Base-by-base conservation (phyloP, 2,113 vertebrate species). In the Xenopus laevis region DNA sequence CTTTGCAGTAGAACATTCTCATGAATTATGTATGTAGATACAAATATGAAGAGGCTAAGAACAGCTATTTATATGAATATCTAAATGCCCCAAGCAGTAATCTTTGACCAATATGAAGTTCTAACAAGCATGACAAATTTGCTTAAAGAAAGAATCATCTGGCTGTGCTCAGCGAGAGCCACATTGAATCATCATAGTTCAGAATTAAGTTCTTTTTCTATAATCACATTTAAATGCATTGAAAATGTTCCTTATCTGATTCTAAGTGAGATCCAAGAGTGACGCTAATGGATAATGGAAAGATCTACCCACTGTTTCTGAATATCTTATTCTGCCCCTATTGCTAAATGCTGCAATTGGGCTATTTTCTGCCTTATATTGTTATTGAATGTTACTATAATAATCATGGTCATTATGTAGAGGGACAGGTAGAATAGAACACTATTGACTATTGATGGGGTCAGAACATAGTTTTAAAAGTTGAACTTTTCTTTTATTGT, bases 261-360 rank as follows among this genome's bases (percentile, higher is more conserved):
- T 23, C n/a, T 23, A 33, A 27, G 40, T 10, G 27, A 3, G 44
- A 44, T 40, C 33, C 15, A 23, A n/a, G 18, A 45, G 52, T 73
- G 30, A 73, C 58, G 55, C 62, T 73, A 57, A 57, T 64, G 18
- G 47, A 73, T 73, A 73, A 73, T 73, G 71, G 71, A 53, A 40
- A 18, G 62, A 16, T 45, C 5, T 57, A 7, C 15, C 27, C 30
- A 65, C 65, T 58, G 27, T 21, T 30, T 64, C 6, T 10, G 33
- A 27, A 64, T 5, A 55, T 44, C 50, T 55, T 64, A 57, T 65
- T 52, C 71, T 73, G 71, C 71, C 57, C 6, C 50, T 40, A 45
- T 13, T 10, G 47, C 30, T 21, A 33, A 44, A 64, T 64, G 62
- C 30, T 64, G 18, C 61, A 17, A 12, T 72, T 33, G 21, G 50